Evolutionary conservation across 2,797 vertebrate genomes (phyloP).

Genomic region (Sebastes minor): DNA sequence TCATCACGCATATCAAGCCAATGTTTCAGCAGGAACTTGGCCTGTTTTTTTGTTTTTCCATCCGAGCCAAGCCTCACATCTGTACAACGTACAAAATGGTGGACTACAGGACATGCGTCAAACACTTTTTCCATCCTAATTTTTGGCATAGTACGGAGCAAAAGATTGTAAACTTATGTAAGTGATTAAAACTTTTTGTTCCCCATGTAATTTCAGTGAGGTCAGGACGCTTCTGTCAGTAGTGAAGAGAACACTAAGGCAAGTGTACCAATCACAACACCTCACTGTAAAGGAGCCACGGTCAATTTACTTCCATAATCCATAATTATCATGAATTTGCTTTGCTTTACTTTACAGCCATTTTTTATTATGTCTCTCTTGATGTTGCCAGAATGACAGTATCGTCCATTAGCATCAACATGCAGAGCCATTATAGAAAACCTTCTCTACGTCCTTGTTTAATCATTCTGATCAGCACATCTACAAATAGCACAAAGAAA

Average conservation of each 20-base stretch:
- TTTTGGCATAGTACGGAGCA: not conserved
- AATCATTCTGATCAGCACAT: constrained; percentile 5
- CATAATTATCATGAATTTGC: not conserved
- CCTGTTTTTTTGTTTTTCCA: not conserved
- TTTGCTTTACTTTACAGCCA: constrained; percentile 6
- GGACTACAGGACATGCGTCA: not conserved
- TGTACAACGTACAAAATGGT: not conserved
- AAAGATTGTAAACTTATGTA: not conserved
- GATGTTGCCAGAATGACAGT: not conserved
- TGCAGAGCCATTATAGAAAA: not conserved
- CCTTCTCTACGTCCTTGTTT: not conserved
- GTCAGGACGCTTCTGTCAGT: not conserved
- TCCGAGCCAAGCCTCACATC: not conserved
- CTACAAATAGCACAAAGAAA: constrained; percentile 19
- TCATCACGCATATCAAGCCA: not conserved
- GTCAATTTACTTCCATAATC: not conserved
- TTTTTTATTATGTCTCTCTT: constrained; percentile 15
- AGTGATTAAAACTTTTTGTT: not conserved
- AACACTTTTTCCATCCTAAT: not conserved
- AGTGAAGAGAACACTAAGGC: not conserved
- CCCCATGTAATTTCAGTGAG: not conserved
- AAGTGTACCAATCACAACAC: not conserved
- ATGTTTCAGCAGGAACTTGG: not conserved
- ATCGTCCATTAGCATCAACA: not conserved
- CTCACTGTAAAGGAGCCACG: not conserved